Conservation (phyloP, 1,140 invertebrate species). For the Macrocentrus cingulum region DNA sequence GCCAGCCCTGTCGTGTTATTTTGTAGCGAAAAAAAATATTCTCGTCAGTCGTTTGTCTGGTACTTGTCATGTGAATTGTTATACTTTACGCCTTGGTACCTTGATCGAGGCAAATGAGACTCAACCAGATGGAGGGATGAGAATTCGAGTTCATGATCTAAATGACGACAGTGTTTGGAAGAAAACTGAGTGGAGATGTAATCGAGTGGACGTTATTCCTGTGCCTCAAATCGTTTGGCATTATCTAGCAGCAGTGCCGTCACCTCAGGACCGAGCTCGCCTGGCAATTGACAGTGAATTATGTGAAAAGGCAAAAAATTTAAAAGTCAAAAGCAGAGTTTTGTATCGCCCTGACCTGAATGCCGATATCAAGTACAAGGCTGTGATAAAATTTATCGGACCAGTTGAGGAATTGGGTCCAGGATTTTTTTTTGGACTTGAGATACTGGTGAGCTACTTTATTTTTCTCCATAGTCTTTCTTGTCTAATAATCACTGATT, state of each 20-base stretch:
- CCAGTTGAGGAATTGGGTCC: conserved; percentile 57
- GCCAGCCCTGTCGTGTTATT: conserved; percentile 30
- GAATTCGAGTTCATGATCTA: conserved; percentile 36
- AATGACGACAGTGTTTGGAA: conserved; percentile 36
- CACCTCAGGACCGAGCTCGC: conserved; percentile 56
- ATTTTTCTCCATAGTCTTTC: conserved; percentile 7
- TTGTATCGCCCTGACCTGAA: conserved; percentile 35
- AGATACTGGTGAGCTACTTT: conserved; percentile 58
- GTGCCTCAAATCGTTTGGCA: conserved; percentile 55
- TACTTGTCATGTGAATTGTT: conserved; percentile 39
- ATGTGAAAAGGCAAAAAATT: conserved; percentile 52
- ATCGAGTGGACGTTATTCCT: conserved; percentile 39
- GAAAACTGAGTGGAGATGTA: conserved; percentile 50
- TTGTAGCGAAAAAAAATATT: conserved; percentile 40
- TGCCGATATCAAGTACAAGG: conserved; percentile 35
- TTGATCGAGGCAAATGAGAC: conserved; percentile 41
- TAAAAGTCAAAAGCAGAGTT: conserved; percentile 42
- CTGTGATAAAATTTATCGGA: conserved; percentile 60
- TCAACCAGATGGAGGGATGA: conserved; percentile 31
- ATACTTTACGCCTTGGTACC: conserved; percentile 37
- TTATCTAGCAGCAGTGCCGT: conserved; percentile 55
- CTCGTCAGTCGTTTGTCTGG: conserved; percentile 39
- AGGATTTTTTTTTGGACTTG: conserved; percentile 62
- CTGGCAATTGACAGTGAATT: conserved; percentile 53
- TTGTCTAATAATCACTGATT: conserved; percentile 19